A percentile compares a stretch with the other conserved stretches of the same genome.
phyloP scores from a whole-genome alignment of 1,140 invertebrate species.

The Camponotus vicinus region DNA sequence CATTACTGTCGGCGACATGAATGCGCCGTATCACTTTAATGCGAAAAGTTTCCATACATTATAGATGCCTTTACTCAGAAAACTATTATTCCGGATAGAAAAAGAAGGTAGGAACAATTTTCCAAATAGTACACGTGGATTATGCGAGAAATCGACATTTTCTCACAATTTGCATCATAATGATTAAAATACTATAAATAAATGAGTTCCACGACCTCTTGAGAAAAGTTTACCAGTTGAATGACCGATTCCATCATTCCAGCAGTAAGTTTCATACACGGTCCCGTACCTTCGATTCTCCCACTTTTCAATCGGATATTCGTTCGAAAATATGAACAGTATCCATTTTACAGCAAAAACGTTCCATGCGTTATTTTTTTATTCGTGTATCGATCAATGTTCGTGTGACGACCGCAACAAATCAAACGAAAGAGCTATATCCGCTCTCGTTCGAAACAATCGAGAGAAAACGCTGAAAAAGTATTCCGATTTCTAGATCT shows the following conservation, averaged over 20 bases:
- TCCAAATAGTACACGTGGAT: not conserved
- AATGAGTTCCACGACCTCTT: not conserved
- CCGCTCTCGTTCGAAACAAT: conserved; percentile 38
- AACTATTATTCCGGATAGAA: conserved; percentile 10
- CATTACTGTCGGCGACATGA: not conserved
- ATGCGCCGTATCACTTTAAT: not conserved
- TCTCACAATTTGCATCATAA: conserved; percentile 27
- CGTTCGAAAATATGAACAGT: conserved; percentile 14
- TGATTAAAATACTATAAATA: conserved; percentile 22
- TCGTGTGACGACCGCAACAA: conserved; percentile 24
- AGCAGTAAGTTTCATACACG: conserved; percentile 23
- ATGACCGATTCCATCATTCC: conserved; percentile 15
- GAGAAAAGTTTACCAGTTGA: conserved; percentile 37
- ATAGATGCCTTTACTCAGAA: not conserved
- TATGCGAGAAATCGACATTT: conserved; percentile 17
- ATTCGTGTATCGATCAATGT: conserved; percentile 30
- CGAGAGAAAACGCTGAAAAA: conserved; percentile 43
- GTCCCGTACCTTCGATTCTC: not conserved
- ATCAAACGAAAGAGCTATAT: conserved; percentile 20
- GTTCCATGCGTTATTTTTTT: conserved; percentile 31
- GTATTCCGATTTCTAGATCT: conserved; percentile 31
- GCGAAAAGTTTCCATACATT: not conserved
- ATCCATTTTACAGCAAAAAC: conserved; percentile 23
- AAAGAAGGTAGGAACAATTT: not conserved
- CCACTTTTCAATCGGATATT: conserved; percentile 5